Evolutionary conservation across 2,797 vertebrate species (phyloP).

Genomic region (Anableps anableps): DNA sequence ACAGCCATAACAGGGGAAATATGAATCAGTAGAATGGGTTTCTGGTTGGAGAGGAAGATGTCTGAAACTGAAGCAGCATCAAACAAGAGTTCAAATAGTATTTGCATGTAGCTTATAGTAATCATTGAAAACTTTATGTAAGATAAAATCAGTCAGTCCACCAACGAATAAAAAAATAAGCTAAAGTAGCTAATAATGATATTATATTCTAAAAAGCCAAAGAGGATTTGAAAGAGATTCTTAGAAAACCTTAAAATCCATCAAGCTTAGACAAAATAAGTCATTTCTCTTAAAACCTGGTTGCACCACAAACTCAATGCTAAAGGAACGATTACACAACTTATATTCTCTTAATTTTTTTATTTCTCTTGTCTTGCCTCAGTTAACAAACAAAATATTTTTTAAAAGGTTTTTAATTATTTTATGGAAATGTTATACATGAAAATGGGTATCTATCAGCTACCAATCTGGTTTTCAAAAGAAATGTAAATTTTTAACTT

Average conservation of each 20-base stretch:
- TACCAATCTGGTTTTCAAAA: constrained; percentile 1
- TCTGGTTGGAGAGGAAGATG: not conserved
- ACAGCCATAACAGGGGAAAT: constrained; percentile 6
- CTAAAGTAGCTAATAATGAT: constrained; percentile 52
- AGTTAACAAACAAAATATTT: too few species aligned
- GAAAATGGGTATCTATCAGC: not conserved
- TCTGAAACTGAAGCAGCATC: constrained; percentile 20
- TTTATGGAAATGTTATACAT: not conserved
- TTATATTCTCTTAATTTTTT: constrained; percentile 3
- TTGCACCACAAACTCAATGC: constrained; percentile 29
- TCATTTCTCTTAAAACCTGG: constrained; percentile 27
- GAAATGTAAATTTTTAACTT: not conserved
- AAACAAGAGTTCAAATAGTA: not conserved
- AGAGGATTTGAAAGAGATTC: constrained; percentile 50
- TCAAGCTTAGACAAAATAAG: constrained; percentile 36
- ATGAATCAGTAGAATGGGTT: constrained; percentile 1
- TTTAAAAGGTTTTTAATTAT: too few species aligned
- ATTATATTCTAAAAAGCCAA: constrained; percentile 48
- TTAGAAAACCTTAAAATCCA: constrained; percentile 26
- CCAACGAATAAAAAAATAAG: constrained; percentile 40
- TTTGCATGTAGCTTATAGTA: not conserved
- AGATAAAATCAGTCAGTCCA: constrained; percentile 53
- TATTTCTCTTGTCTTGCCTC: not conserved
- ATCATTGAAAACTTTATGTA: constrained; percentile 47
- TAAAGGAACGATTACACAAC: constrained; percentile 8